Base-by-base conservation (phyloP, 1,140 invertebrate species). In the Venturia canescens region DNA sequence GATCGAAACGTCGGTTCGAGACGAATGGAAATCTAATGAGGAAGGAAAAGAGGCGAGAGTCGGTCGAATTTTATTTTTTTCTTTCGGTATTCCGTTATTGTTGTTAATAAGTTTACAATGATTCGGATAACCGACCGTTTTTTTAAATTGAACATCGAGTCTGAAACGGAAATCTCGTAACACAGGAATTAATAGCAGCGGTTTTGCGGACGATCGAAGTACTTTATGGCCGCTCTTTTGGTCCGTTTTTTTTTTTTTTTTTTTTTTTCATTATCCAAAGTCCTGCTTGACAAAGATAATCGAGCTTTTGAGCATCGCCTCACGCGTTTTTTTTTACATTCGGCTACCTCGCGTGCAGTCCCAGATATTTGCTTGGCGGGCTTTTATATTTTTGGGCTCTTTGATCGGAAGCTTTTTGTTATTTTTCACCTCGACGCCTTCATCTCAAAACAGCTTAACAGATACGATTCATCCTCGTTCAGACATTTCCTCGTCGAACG, bases 381-480 rank as follows among this genome's bases (percentile, higher is more conserved):
- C 89, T 92, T 92, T 92, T 92, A 92, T 92, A 92, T 92, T 92
- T 92, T 92, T 92, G 91, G 91, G 70, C 83, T 88, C 84, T 87
- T 89, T 89, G 81, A 87, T 86, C 77, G 80, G 82, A 85, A 79
- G 81, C 80, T n/a, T n/a, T n/a, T n/a, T n/a, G 82, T 16, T 18
- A 66, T 57, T 44, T 70, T 57, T 38, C 21, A 67, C 50, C 4
- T n/a, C 38, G 74, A 76, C 7, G 29, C 29, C 27, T 34, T 15
- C 38, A 53, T 60, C 71, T 31, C 18, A 53, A 66, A 76, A 79
- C 31, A 53, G 50, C n/a, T 53, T n/a, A 7, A 53, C 50, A 53
- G 50, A 53, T 53, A 53, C 50, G n/a, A 16, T 53, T 53, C n/a
- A 26, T 63, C 27, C 11, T 27, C 23, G 60, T 44, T 44, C 38